These are phyloP conservation scores for Romanogobio albipinnatus DNA, from an alignment of 2,113 vertebrate species.

Conservation along the genomic window DNA sequence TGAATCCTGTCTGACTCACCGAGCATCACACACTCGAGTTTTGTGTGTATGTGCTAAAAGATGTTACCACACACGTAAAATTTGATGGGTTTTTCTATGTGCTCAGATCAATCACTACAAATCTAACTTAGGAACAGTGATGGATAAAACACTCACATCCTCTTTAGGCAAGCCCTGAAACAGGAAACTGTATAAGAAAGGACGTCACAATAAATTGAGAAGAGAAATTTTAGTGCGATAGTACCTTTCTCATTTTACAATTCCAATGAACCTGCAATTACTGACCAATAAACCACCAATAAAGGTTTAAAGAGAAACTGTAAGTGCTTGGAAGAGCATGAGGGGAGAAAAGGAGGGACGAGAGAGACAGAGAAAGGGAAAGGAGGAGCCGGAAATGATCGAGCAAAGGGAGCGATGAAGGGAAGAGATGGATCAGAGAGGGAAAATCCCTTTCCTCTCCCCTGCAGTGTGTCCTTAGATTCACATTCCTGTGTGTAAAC, in stretches of 20 bases:
- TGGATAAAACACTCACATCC: slow-evolving; percentile 14
- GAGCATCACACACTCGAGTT: slow-evolving; percentile 14
- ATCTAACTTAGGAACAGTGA: not conserved
- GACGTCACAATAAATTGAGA: not conserved
- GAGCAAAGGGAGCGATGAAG: slow-evolving; percentile 49
- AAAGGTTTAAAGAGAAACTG: slow-evolving; percentile 56
- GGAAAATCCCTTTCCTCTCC: slow-evolving; percentile 77
- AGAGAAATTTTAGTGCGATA: not conserved
- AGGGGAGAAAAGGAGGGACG: slow-evolving; percentile 6
- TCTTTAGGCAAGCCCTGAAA: slow-evolving; percentile 19
- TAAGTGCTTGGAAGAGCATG: slow-evolving; percentile 1
- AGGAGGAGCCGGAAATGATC: slow-evolving; percentile 60
- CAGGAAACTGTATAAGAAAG: slow-evolving; percentile 20
- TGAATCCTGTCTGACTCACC: slow-evolving; percentile 73
- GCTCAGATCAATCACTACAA: not conserved
- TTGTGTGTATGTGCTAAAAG: not conserved
- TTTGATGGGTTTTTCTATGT: slow-evolving; percentile 10
- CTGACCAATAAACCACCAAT: slow-evolving; percentile 57
- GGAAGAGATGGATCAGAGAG: slow-evolving; percentile 56
- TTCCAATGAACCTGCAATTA: not conserved
- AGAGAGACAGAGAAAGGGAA: slow-evolving; percentile 45
- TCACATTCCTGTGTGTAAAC: slow-evolving; percentile 63
- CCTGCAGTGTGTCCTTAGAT: slow-evolving; percentile 60
- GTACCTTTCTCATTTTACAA: not conserved
- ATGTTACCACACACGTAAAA: slow-evolving; percentile 8